phyloP scores from a whole-genome alignment of 2,113 vertebrate genomes.

The Hyaena hyaena region DNA sequence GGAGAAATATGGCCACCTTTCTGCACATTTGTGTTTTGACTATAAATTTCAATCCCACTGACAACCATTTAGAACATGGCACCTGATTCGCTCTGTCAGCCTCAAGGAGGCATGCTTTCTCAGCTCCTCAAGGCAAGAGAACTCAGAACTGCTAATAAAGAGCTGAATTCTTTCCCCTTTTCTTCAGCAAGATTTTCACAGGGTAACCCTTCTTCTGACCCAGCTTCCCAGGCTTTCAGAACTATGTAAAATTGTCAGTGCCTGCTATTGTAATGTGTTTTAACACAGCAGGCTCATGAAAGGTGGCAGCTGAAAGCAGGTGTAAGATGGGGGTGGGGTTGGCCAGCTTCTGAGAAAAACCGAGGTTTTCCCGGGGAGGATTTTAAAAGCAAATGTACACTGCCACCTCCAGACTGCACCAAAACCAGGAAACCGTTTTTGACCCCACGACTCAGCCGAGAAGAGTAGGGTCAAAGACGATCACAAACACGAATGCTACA shows the following conservation, averaged over 20 bases:
- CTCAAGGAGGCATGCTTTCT: background rate
- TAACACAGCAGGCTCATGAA: slow-evolving; percentile 66
- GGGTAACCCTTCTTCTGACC: slow-evolving; percentile 40
- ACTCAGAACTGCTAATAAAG: slow-evolving; percentile 52
- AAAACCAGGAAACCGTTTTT: slow-evolving; percentile 48
- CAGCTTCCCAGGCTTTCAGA: slow-evolving; percentile 52
- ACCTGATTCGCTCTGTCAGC: background rate
- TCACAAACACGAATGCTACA: background rate
- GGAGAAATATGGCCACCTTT: background rate
- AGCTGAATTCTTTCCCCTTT: slow-evolving; percentile 33
- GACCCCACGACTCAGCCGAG: slow-evolving; percentile 31
- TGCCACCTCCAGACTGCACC: background rate
- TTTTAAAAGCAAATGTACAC: slow-evolving; percentile 61
- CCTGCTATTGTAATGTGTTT: slow-evolving; percentile 63
- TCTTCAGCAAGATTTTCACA: slow-evolving; percentile 38
- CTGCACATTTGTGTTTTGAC: background rate
- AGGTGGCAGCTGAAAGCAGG: slow-evolving; percentile 29
- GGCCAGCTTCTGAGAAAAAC: slow-evolving; percentile 74
- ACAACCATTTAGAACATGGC: background rate
- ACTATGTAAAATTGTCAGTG: slow-evolving; percentile 55
- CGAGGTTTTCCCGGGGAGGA: slow-evolving; percentile 46
- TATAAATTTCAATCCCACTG: background rate
- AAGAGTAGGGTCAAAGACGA: slow-evolving; percentile 45
- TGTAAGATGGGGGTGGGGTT: slow-evolving; percentile 55
- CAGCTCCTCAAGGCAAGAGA: background rate